Conservation (phyloP, 2,888 invertebrate genomes). For the Elgonia sp. region DNA sequence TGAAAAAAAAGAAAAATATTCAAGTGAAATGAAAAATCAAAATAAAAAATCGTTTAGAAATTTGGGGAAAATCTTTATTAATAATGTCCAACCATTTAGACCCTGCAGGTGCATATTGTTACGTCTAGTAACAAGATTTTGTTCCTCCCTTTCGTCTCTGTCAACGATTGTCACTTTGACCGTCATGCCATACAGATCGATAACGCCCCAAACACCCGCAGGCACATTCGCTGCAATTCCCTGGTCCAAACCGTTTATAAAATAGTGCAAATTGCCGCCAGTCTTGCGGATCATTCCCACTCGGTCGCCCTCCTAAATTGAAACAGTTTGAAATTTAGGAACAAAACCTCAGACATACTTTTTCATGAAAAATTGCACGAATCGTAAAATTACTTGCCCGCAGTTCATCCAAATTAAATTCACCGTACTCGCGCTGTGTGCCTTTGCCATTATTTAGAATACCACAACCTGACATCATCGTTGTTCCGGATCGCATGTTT, state of each 20-base stretch:
- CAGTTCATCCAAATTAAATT: constrained; percentile 97
- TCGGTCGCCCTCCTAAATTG: constrained; percentile 93
- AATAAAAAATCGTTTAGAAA: no score
- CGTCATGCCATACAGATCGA: constrained; percentile 98
- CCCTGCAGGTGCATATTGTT: constrained; percentile 89
- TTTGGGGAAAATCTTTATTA: no score
- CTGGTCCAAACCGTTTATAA: constrained; percentile 97
- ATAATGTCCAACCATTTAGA: constrained; percentile 85
- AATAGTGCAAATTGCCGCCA: constrained; percentile 95
- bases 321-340: neutral
- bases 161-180: constrained; percentile 96
- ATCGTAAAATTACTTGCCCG: constrained; percentile 88
- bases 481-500: constrained; percentile 95
- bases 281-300: constrained; percentile 96
- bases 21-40: no score
- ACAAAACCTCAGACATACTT: neutral
- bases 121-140: constrained; percentile 91
- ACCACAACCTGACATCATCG: constrained; percentile 99
- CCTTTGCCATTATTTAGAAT: constrained; percentile 98
- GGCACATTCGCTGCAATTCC: constrained; percentile 96
- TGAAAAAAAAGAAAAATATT: no score
- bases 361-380: neutral
- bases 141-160: constrained; percentile 92
- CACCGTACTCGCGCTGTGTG: constrained; percentile 96
- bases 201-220: constrained; percentile 95